Evolutionary conservation across 1,140 invertebrate species (phyloP).

Genomic region (Papilio helenus): DNA sequence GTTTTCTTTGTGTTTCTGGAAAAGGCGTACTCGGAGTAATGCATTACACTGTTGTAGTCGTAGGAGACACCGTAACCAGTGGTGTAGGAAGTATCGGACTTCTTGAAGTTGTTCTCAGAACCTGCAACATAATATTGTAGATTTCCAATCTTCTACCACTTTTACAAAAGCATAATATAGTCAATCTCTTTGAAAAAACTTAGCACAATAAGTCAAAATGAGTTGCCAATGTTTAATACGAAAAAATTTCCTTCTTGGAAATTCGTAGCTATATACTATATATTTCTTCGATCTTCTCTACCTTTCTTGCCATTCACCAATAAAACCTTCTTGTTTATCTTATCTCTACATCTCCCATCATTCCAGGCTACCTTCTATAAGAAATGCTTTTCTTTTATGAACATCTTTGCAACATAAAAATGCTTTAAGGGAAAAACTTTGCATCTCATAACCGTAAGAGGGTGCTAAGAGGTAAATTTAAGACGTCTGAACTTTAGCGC

Average conservation of each 20-base stretch:
- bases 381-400: background rate
- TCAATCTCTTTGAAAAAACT: no score
- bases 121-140: constrained; percentile 64
- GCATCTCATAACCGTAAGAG: background rate
- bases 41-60: constrained; percentile 93
- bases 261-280: no score
- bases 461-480: constrained; percentile 8
- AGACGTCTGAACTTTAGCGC: background rate
- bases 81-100: constrained; percentile 82
- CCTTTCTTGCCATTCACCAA: no score
- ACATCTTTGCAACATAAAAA: background rate
- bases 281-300: no score
- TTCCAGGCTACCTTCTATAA: no score
- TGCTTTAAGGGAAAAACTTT: background rate
- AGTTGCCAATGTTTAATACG: no score
- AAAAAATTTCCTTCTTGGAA: no score
- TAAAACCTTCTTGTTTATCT: no score
- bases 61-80: constrained; percentile 87
- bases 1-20: constrained; percentile 88
- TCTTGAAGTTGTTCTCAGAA: constrained; percentile 88
- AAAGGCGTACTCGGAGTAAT: constrained; percentile 91
- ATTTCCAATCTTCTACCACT: background rate
- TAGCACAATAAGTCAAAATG: no score
- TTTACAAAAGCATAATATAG: background rate
- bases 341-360: no score